Base-by-base conservation (phyloP, 2,797 vertebrate species). In the Danio jaintianensis region DNA sequence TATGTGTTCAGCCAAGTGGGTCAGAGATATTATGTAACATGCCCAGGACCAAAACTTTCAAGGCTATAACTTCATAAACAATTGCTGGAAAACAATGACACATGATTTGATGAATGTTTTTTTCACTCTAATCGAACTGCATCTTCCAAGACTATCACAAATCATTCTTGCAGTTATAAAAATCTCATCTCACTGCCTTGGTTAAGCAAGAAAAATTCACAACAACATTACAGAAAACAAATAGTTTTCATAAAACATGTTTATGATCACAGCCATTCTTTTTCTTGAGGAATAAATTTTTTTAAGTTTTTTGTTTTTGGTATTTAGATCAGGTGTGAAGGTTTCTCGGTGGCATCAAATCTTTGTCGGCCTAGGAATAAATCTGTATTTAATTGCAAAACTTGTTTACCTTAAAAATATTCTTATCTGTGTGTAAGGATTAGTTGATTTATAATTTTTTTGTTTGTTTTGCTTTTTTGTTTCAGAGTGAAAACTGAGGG, bases 401-500 rank as follows among this genome's bases (percentile, higher is more conserved):
- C 36, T 7, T 29, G 2, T 55, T 20, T 20, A 29, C 5, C 6
- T 36, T 59, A 45, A 29, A 22, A 18, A 3, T n/a, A 76, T 50
- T 43, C 15, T 47, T n/a, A 83, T 53, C 53, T 3, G 53, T 69
- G n/a, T n/a, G 11, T 69, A 15, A 50, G 20, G 12, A 10, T 12
- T 40, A 42, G 11, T 11, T 40, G 18, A 18, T 7, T 15, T 58
- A 20, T 2, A 55, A 11, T 40, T 20, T 4, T 7, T 15, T 8
- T 20, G 10, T 62, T 20, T 62, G 59, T 36, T 11, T 36, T 56
- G 82, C 86, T 86, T 75, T 79, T 79, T 42, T 86, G 16, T 84
- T 83, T 82, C 87, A 95, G 94, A 91, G 92, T 93, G 90, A 94
- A 89, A 53, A 88, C 86, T 86, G 93, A 93, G 90, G 91, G 87